phyloP scores from a whole-genome alignment of 37 sponge, comb jelly and placozoan genomes.

The Haliclona indistincta region DNA sequence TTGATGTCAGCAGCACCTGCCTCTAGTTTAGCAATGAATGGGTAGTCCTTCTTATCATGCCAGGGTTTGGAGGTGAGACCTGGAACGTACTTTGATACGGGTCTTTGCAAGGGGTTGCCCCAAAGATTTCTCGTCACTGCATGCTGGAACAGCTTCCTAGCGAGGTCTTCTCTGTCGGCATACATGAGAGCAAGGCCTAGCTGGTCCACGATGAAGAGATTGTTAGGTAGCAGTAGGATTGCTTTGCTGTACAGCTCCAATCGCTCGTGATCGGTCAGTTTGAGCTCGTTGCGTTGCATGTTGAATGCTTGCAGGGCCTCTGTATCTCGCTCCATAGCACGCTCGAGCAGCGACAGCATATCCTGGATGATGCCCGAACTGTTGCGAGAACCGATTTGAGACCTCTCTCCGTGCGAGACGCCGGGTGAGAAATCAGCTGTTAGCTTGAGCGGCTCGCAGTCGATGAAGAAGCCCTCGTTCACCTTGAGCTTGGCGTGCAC shows the following conservation, averaged over 20 bases:
- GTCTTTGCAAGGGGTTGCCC: constrained; percentile 87
- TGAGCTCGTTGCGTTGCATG: constrained; percentile 56
- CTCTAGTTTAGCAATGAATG: constrained; percentile 74
- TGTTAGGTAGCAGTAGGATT: constrained; percentile 80
- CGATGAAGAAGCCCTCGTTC: constrained; percentile 67
- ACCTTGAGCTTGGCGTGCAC: constrained; percentile 49
- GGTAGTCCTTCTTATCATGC: constrained; percentile 74
- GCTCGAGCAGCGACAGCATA: constrained; percentile 50
- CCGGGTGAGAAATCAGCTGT: constrained; percentile 5
- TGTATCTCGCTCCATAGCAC: constrained; percentile 62
- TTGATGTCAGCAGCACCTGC: constrained; percentile 61
- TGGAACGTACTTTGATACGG: constrained; percentile 82
- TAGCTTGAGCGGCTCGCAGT: constrained; percentile 57
- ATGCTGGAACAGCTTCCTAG: constrained; percentile 70
- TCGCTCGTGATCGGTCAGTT: constrained; percentile 72
- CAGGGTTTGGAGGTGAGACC: constrained; percentile 81
- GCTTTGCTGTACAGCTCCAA: constrained; percentile 73
- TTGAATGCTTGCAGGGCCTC: constrained; percentile 75
- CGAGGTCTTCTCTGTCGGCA: constrained; percentile 28
- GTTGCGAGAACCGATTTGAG: constrained; percentile 35
- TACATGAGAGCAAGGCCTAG: constrained; percentile 76
- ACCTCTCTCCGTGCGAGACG: constrained; percentile 15
- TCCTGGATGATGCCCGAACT: constrained; percentile 45
- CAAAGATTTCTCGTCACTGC: constrained; percentile 83
- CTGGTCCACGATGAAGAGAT: constrained; percentile 87